Conservation (phyloP, 2,113 vertebrate species). For the Etheostoma spectabile region DNA sequence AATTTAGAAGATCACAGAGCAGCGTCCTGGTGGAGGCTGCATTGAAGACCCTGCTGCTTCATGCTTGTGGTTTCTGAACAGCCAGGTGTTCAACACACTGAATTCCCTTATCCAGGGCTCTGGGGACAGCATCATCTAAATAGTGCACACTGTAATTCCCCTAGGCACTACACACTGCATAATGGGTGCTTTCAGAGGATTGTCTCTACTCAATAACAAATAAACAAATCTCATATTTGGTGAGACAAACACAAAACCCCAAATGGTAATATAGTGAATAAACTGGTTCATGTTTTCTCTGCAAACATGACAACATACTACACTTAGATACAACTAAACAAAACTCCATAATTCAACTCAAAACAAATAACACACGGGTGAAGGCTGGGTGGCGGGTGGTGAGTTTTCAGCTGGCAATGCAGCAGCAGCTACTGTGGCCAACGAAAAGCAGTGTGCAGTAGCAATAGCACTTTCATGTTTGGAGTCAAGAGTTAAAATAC, state of each 20-base stretch:
- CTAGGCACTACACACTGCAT: conserved; percentile 9
- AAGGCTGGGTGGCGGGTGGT: neutral
- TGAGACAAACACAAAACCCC: conserved; percentile 10
- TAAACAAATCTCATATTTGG: neutral
- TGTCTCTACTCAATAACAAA: neutral
- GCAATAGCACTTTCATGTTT: conserved; percentile 1
- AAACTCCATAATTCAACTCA: conserved; percentile 8
- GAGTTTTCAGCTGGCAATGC: conserved; percentile 9
- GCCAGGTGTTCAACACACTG: conserved; percentile 26
- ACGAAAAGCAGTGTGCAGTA: neutral
- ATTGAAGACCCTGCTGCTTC: neutral
- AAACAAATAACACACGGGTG: conserved; percentile 7
- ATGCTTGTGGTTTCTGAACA: conserved; percentile 10
- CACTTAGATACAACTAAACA: conserved; percentile 10
- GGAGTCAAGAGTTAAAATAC: conserved; percentile 1
- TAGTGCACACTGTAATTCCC: conserved; percentile 33
- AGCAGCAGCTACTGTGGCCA: conserved; percentile 7
- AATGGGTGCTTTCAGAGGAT: conserved; percentile 39
- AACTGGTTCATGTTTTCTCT: neutral
- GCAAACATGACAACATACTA: conserved; percentile 11
- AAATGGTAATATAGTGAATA: neutral
- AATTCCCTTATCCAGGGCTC: conserved; percentile 11
- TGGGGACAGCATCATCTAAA: conserved; percentile 27
- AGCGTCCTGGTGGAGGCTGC: neutral
- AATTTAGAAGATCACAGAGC: conserved; percentile 18